A percentile compares a stretch with the other conserved stretches of the same genome.
phyloP scores from a whole-genome alignment of 1,140 invertebrate species.

The honey bee (Apis mellifera) region Amel_HAv3.1 CM009937.2:10904501-10905000 shows the following conservation, averaged over 20 bases:
- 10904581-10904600: slow-evolving; percentile 27
- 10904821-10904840: neutral
- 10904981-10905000: no score
- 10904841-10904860: no score
- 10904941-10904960: no score
- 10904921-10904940: no score
- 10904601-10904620: slow-evolving; percentile 47
- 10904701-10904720: slow-evolving; percentile 48
- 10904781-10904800: slow-evolving; percentile 46
- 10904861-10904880: no score
- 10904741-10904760: slow-evolving; percentile 30
- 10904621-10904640: slow-evolving; percentile 46
- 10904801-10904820: slow-evolving; percentile 13
- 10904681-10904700: slow-evolving; percentile 55
- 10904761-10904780: slow-evolving; percentile 13
- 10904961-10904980: no score
- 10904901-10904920: no score
- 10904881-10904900: no score
- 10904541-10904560: slow-evolving; percentile 32
- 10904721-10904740: neutral
- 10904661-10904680: slow-evolving; percentile 56
- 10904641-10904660: slow-evolving; percentile 41
- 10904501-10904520: neutral
- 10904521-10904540: slow-evolving; percentile 20
- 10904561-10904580: neutral